Evolutionary conservation across 2,797 vertebrate genomes (phyloP).

Genomic region (Siniperca scherzeri): DNA sequence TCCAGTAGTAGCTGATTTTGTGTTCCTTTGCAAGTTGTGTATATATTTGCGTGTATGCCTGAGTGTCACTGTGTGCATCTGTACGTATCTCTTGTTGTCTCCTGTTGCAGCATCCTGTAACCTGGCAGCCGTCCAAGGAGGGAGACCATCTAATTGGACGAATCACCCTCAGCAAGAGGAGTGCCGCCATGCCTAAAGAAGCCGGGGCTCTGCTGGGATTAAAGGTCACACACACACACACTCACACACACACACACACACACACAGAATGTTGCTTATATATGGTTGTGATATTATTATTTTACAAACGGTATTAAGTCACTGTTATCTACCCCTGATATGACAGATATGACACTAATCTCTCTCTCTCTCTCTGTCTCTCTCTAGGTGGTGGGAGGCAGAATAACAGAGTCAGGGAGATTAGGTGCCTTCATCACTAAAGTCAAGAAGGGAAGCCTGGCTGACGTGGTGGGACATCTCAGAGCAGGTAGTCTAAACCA

Average conservation of each 20-base stretch:
- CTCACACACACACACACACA: not conserved
- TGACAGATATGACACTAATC: not conserved
- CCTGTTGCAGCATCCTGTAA: slow-evolving; percentile 92
- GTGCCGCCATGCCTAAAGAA: slow-evolving; percentile 96
- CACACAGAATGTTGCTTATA: not conserved
- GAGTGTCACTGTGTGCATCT: not conserved
- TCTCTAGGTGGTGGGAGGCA: slow-evolving; percentile 95
- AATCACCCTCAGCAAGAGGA: slow-evolving; percentile 98
- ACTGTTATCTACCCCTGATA: not conserved
- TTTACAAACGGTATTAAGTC: not conserved
- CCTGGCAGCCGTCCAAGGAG: slow-evolving; percentile 99
- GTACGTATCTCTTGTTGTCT: not conserved
- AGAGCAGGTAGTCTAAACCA: slow-evolving; percentile 90
- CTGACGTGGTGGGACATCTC: slow-evolving; percentile 97
- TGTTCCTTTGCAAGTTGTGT: not conserved
- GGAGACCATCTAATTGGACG: slow-evolving; percentile 98
- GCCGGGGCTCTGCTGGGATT: slow-evolving; percentile 95
- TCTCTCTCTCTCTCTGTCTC: slow-evolving; percentile 11
- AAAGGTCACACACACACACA: slow-evolving; percentile 88
- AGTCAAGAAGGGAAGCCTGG: slow-evolving; percentile 99
- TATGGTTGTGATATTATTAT: not conserved
- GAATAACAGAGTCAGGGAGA: slow-evolving; percentile 96
- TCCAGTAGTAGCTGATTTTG: not conserved
- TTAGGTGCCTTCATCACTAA: slow-evolving; percentile 99
- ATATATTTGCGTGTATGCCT: not conserved